A percentile compares a stretch with the other conserved stretches of the same genome.
Conservation (phyloP, 2,797 vertebrate genomes). For the Helarctos malayanus region DNA sequence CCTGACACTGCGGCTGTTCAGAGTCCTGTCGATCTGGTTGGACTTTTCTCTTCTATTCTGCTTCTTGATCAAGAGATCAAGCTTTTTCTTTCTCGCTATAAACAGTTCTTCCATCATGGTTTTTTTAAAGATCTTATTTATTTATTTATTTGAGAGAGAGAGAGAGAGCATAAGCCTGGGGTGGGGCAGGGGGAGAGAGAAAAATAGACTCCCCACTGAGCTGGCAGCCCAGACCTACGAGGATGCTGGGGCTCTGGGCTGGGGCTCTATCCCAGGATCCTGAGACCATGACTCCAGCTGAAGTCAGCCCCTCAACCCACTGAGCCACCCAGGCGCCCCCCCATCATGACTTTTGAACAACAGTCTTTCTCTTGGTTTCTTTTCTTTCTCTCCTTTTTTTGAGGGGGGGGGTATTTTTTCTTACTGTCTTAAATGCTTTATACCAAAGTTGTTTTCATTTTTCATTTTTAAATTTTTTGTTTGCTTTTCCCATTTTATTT, state of each 20-base stretch:
- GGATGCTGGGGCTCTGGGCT: no score
- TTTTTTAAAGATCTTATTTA: background rate
- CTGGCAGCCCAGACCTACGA: background rate
- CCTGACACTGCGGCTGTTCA: background rate
- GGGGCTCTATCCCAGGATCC: background rate
- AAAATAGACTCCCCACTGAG: background rate
- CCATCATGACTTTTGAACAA: background rate
- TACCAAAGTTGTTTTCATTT: background rate
- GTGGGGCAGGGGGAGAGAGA: background rate
- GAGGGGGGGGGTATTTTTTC: background rate
- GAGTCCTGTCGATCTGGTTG: slow-evolving; percentile 6
- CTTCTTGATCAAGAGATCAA: slow-evolving; percentile 15
- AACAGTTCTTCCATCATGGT: background rate
- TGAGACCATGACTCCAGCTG: background rate
- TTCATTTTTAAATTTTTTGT: background rate
- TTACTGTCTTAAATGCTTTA: background rate
- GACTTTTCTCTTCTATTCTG: slow-evolving; percentile 52
- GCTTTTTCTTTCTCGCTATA: slow-evolving; percentile 37
- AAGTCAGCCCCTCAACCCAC: background rate
- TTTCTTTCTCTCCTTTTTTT: background rate
- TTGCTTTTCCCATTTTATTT: background rate
- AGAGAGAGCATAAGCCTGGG: background rate
- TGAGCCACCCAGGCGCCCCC: background rate
- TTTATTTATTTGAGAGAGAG: no score
- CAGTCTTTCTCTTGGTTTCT: background rate